A percentile compares a stretch with the other conserved stretches of the same genome.
Evolutionary conservation across 2,113 vertebrate species (phyloP).

Genomic region (Ciconia maguari): DNA sequence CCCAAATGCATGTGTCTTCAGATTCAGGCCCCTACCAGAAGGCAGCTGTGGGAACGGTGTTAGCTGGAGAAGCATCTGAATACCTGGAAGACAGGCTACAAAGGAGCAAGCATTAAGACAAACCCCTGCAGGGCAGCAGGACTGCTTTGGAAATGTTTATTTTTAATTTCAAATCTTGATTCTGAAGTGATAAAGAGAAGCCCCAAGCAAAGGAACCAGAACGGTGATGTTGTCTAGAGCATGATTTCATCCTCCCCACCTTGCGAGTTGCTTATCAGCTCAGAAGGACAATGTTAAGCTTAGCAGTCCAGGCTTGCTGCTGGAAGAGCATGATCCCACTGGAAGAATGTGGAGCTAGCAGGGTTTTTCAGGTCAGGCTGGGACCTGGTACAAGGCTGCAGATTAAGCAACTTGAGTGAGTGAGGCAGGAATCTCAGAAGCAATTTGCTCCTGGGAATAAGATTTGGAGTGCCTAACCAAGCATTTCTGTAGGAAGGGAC

Average conservation of each 20-base stretch:
- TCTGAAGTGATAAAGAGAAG: conserved; percentile 14
- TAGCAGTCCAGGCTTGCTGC: neutral
- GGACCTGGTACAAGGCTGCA: neutral
- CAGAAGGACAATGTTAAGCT: neutral
- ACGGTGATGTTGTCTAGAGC: neutral
- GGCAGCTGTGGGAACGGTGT: neutral
- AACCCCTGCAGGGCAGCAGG: neutral
- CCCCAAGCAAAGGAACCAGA: conserved; percentile 40
- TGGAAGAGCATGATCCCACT: neutral
- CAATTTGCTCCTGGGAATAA: neutral
- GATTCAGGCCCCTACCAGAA: neutral
- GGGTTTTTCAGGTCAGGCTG: conserved; percentile 13
- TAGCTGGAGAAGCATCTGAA: conserved; percentile 6
- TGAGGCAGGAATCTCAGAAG: neutral
- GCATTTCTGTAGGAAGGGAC: neutral
- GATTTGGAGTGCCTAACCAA: neutral
- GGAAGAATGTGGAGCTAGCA: neutral
- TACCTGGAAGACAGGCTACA: conserved; percentile 20
- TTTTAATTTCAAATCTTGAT: conserved; percentile 36
- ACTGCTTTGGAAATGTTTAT: conserved; percentile 17
- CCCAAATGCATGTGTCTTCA: neutral
- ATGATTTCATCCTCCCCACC: conserved; percentile 17
- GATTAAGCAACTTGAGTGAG: neutral
- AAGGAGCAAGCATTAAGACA: conserved; percentile 7
- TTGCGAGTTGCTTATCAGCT: neutral